Evolutionary conservation across 2,113 vertebrate species (phyloP).

Genomic region (Ptilonorhynchus violaceus): DNA sequence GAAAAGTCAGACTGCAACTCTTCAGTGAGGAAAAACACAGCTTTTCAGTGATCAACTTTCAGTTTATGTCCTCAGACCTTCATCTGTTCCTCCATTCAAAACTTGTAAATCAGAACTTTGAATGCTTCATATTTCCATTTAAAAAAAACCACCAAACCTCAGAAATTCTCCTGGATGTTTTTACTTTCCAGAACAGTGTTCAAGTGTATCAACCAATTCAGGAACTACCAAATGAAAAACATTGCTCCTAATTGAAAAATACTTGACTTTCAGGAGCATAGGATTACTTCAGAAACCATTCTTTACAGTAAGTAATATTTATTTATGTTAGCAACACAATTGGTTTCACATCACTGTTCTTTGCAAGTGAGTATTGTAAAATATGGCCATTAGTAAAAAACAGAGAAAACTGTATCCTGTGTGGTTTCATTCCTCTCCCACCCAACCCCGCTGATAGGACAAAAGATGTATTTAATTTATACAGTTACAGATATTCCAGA

Average conservation of each 20-base stretch:
- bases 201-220: neutral
- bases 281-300: neutral
- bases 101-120: neutral
- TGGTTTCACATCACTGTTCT: neutral
- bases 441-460: neutral
- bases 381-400: neutral
- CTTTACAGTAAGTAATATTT: neutral
- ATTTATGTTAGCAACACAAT: neutral
- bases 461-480: neutral
- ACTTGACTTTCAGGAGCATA: neutral
- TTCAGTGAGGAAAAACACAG: neutral
- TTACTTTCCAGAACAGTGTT: neutral
- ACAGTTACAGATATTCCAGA: neutral
- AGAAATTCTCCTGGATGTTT: neutral
- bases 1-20: neutral
- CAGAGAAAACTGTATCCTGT: neutral
- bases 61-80: neutral
- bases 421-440: conserved; percentile 12
- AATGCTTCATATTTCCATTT: neutral
- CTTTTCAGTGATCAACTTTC: conserved; percentile 4
- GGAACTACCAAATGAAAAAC: neutral
- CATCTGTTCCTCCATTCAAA: neutral
- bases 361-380: neutral
- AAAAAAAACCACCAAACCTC: neutral
- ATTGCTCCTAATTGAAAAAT: neutral